Base-by-base conservation (phyloP, 2,797 vertebrate species). In the Sciurus carolinensis region DNA sequence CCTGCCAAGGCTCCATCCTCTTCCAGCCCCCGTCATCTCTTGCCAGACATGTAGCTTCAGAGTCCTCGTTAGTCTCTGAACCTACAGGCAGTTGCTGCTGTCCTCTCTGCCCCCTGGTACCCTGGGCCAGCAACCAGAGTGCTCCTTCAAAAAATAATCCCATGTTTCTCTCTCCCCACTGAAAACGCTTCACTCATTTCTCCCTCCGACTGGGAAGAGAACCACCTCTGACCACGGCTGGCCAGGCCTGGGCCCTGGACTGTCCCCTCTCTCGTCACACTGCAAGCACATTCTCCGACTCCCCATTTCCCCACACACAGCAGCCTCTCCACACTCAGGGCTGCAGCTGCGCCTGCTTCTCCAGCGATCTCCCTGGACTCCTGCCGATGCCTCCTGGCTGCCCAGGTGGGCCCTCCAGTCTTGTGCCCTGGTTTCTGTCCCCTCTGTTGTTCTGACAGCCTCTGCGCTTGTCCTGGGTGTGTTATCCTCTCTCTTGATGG, bases 361-460 rank as follows among this genome's bases (percentile, higher is more conserved):
- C 5, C 54, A 42, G 59, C 15, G 10, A 2, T 14, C 42, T 8
- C 42, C 33, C 24, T 3, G 18, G 15, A n/a, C 5, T 44, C 71
- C 26, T 28, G n/a, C 62, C 36, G 50, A 15, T 15, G 10, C 52
- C 62, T 8, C 57, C 18, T 6, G 7, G 22, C 22, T 54, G 39
- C 64, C 71, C 12, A 14, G 42, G 7, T 50, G 36, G 7, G 28
- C 0, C 47, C 24, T 64, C 77, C 5, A 52, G 12, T 13, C 50
- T 52, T 52, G 11, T 52, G 50, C 2, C 26, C 54, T 33, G 14
- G 24, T 11, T 39, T 50, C 50, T 28, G 28, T 30, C 24, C 26
- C 5, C 39, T 81, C 24, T 8, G 5, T 0, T 9, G 1, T 14
- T 39, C 72, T 0, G 0, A 0, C 11, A 39, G 20, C 14, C 36